Conservation (phyloP, 2,888 invertebrate species). For the Pristionchus exspectatus region DNA sequence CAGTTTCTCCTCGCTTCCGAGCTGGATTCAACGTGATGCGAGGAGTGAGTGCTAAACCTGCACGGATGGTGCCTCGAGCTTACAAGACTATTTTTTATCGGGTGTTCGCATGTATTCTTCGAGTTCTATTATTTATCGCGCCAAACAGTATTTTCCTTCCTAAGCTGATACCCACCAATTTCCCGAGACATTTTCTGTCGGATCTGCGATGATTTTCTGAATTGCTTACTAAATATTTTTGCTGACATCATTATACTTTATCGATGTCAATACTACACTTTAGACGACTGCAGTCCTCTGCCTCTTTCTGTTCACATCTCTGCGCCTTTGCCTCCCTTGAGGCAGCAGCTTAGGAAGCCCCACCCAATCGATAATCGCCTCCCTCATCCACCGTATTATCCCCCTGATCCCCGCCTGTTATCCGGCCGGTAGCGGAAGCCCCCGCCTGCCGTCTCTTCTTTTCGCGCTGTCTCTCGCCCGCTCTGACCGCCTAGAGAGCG, state of each 20-base stretch:
- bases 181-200: not conserved
- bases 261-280: not conserved
- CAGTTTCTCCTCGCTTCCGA: not conserved
- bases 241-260: too few relatives aligned
- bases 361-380: conserved; percentile 12
- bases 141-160: too few relatives aligned
- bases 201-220: not conserved
- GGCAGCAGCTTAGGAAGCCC: not conserved
- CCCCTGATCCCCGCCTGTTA: not conserved
- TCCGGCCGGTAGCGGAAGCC: not conserved
- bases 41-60: not conserved
- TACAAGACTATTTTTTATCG: not conserved
- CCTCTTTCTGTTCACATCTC: not conserved
- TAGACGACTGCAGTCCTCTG: not conserved
- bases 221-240: not conserved
- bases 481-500: not conserved
- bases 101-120: not conserved
- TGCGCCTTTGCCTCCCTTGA: not conserved
- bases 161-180: not conserved
- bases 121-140: not conserved
- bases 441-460: not conserved
- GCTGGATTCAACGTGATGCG: not conserved
- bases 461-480: not conserved
- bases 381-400: not conserved
- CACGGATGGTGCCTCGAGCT: not conserved